Evolutionary conservation across 2,113 vertebrate genomes (phyloP), one percentile per base, ranked within the genome.

Genomic region (Tauraco erythrolophus): DNA sequence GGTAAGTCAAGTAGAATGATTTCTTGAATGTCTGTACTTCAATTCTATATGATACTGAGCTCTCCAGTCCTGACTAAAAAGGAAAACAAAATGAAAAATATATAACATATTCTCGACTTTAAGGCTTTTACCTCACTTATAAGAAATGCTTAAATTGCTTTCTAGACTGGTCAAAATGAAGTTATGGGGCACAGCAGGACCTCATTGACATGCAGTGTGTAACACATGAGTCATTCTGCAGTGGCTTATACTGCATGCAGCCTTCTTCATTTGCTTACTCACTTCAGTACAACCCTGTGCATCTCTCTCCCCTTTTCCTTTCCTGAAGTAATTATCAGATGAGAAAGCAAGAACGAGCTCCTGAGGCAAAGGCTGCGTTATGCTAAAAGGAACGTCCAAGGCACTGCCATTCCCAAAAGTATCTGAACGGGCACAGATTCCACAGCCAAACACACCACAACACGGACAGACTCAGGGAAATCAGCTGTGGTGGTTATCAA

Each of bases 381-480:
- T 66, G 56, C 19, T 68, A 35, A 60, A 83, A 43, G 46, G 51
- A 56, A 33, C 6, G 15, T 6, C 24, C 39, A 66, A 43, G 28
- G 37, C 54, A 43, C 16, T 1, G 4, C 39, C 17, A 28, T 43
- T 46, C 60, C 91, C 11, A 1, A 69, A 64, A 53, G 28, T 39
- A 74, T 4, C 11, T 9, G 6, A 85, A n/a, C 0, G 0, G 2
- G 1, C 27, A 16, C 21, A 68, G 30, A n/a, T 37, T 12, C 17
- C 13, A 35, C 27, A 50, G 23, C 45, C 39, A 50, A 71, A 19
- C 22, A 9, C 27, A 19, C 14, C 30, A 13, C 37, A 2, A 12
- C 24, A 68, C 18, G 46, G 3, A 37, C 13, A 46, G 39, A 21
- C 58, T 53, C 2, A 0, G 18, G 27, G 5, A 23, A 70, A 11